Evolutionary conservation across 1,140 invertebrate genomes (phyloP), one percentile per base, ranked within the genome.

Genomic region (Zaprionus ghesquierei): DNA sequence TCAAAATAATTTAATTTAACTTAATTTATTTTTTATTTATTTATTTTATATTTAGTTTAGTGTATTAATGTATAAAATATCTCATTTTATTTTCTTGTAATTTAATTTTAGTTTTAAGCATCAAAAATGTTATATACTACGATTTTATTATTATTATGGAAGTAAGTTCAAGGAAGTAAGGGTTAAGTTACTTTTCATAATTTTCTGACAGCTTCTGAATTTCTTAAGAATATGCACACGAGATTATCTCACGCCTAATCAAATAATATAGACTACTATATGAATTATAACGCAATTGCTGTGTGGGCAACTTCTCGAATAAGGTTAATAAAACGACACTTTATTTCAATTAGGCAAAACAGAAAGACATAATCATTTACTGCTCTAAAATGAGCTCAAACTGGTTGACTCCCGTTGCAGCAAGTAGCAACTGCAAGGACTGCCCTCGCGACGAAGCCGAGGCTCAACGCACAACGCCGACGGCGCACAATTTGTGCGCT

Each of bases 401-500:
- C 56, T 33, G 4, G n/a, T 62, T 62, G 25, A 5, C n/a, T 58
- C 22, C 59, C 15, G 44, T n/a, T 0, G 1, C n/a, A 6, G 29
- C 13, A 5, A 15, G 46, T 41, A 31, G 25, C 53, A 3, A n/a
- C n/a, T 41, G n/a, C n/a, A 15, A 10, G 10, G 9, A 22, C 38
- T 49, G 1, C 64, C 58, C 64, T 73, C 70, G 70, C 20, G 8
- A 41, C 4, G 27, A 41, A 54, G 54, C 20, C 66, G 27, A 49
- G 41, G 51, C 63, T 55, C 65, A 72, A 78, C 82, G 69, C 81
- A 81, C 78, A 71, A 50, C 70, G 82, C 81, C 79, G 79, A 33
- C 65, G 82, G 79, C 82, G 66, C 77, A 86, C 81, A 85, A 75
- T 78, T 85, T 85, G 69, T 85, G 81, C 60, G 72, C 75, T 87